Evolutionary conservation across 92 coral and sea anemone species (phyloP).

Genomic region (Diadumene lineata): DNA sequence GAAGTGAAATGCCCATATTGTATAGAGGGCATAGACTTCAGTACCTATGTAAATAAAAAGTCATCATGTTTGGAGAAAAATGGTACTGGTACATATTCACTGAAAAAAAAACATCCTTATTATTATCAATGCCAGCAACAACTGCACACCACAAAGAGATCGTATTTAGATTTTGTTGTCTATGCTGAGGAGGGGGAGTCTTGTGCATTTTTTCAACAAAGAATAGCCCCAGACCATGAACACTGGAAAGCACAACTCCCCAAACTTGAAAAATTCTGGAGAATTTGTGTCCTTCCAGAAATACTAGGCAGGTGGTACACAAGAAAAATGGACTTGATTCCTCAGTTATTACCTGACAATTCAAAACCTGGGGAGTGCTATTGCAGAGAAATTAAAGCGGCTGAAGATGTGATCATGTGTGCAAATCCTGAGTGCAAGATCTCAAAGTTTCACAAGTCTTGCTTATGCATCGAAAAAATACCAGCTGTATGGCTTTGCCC

Average conservation of each 20-base stretch:
- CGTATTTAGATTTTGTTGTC: slow-evolving; percentile 41
- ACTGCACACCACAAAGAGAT: slow-evolving; percentile 18
- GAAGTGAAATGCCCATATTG: slow-evolving; percentile 42
- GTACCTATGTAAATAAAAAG: slow-evolving; percentile 18
- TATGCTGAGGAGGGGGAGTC: slow-evolving; percentile 22
- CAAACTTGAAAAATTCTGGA: slow-evolving; percentile 45
- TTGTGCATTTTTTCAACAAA: slow-evolving; percentile 4
- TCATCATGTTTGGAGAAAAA: slow-evolving; percentile 35
- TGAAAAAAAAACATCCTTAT: slow-evolving; percentile 27
- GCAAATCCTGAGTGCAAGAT: slow-evolving; percentile 25
- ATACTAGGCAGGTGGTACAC: slow-evolving; percentile 45
- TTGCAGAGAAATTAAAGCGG: slow-evolving; percentile 24
- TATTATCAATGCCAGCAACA: slow-evolving; percentile 40
- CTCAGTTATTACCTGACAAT: slow-evolving; percentile 18
- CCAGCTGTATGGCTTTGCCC: slow-evolving; percentile 41
- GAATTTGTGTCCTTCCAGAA: slow-evolving; percentile 41
- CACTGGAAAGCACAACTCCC: slow-evolving; percentile 31
- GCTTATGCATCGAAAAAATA: slow-evolving; percentile 33
- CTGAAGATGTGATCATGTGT: slow-evolving; percentile 7
- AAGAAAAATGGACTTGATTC: slow-evolving; percentile 35
- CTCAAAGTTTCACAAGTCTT: slow-evolving; percentile 22
- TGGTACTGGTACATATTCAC: neutral
- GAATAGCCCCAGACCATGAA: slow-evolving; percentile 20
- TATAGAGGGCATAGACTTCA: slow-evolving; percentile 37
- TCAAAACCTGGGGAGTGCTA: slow-evolving; percentile 22